Percentiles rank a stretch among this genome's conserved stretches.
Conservation (phyloP, 2,888 invertebrate species). For the Chalcosyrphus nemorum region DNA sequence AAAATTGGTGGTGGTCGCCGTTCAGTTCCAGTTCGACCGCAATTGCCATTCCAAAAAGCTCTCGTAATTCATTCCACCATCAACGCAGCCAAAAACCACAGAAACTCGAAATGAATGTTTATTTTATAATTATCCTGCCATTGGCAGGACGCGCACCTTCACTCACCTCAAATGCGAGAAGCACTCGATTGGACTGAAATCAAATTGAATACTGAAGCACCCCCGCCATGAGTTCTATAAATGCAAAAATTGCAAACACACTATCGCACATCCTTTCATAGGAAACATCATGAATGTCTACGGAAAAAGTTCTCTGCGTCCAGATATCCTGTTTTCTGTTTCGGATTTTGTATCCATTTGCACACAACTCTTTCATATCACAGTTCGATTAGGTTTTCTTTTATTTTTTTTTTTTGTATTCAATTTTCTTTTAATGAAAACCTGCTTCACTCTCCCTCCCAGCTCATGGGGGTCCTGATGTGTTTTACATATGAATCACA, state of each 20-base stretch:
- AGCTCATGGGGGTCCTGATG: neutral
- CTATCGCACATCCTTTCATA: conserved; percentile 23
- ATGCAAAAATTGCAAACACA: conserved; percentile 26
- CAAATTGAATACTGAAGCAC: conserved; percentile 51
- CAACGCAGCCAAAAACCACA: conserved; percentile 59
- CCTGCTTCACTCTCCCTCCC: neutral
- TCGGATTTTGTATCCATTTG: conserved; percentile 9
- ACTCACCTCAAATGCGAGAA: neutral
- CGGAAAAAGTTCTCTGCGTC: conserved; percentile 46
- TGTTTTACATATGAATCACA: neutral
- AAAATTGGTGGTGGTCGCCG: conserved; percentile 25
- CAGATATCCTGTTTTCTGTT: conserved; percentile 22
- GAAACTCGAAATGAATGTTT: conserved; percentile 60
- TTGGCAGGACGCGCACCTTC: conserved; percentile 8
- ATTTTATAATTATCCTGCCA: conserved; percentile 68
- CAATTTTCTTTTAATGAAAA: conserved; percentile 16
- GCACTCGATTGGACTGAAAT: conserved; percentile 33
- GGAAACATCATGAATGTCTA: conserved; percentile 30
- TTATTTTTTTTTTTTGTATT: neutral
- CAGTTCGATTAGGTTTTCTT: conserved; percentile 17
- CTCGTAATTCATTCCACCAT: conserved; percentile 47
- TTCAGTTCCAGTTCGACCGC: conserved; percentile 32
- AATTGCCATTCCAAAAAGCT: conserved; percentile 48
- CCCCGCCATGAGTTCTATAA: neutral
- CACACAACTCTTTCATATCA: conserved; percentile 12